Percentiles rank a stretch among this genome's conserved stretches.
Evolutionary conservation across 2,888 invertebrate genomes (phyloP).

Genomic region (Coleophora flavipennella): DNA sequence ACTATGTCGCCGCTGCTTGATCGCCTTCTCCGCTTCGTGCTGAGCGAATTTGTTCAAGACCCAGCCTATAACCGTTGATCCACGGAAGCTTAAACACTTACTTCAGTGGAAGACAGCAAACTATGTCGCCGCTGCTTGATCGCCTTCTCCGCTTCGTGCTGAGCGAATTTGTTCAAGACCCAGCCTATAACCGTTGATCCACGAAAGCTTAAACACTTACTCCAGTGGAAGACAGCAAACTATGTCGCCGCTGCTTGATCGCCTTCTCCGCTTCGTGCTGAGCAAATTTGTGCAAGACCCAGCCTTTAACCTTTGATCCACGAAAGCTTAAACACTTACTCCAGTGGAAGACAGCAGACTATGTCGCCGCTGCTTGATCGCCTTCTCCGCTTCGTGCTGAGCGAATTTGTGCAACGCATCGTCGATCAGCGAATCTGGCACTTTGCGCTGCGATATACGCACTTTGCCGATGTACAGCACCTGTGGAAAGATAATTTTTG

Average conservation of each 20-base stretch:
- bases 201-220: too few relatives aligned
- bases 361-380: constrained; percentile 47
- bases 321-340: constrained; percentile 31
- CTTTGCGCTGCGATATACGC: constrained; percentile 87
- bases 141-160: constrained; percentile 80
- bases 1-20: constrained; percentile 51
- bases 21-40: constrained; percentile 79
- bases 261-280: constrained; percentile 81
- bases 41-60: constrained; percentile 85
- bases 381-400: constrained; percentile 81
- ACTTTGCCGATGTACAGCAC: constrained; percentile 94
- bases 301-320: constrained; percentile 94
- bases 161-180: constrained; percentile 87
- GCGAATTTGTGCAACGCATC: constrained; percentile 90
- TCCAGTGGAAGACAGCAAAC: constrained; percentile 53
- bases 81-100: too few relatives aligned
- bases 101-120: constrained; percentile 53
- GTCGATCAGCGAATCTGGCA: constrained; percentile 91
- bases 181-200: constrained; percentile 95
- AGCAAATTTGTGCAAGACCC: constrained; percentile 88
- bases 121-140: constrained; percentile 51
- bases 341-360: constrained; percentile 55
- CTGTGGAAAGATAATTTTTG: constrained; percentile 39
- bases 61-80: constrained; percentile 96
- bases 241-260: constrained; percentile 47